Base-by-base conservation (phyloP, 37 sponge, comb jelly and placozoan genomes). In the Spongia lamella region DNA sequence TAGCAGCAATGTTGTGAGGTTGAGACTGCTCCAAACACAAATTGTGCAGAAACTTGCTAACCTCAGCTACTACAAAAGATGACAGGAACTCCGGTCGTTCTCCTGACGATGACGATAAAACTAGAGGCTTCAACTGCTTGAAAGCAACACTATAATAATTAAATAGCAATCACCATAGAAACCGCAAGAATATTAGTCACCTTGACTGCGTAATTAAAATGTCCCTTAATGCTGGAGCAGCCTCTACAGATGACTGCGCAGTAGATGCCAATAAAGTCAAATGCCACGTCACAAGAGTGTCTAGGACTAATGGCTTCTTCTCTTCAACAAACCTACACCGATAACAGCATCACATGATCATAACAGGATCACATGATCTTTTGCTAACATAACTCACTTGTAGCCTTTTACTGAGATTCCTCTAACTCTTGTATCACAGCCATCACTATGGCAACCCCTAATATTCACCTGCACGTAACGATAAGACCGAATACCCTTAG, bases 351-450 rank as follows among this genome's bases (percentile, higher is more conserved):
- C 17, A 17, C 16, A 52, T 52, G 53, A 14, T 19, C 53, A 17
- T 17, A 14, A 19, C 16, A 19, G 53, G 16, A 17, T 52, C 16
- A 31, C 31, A 9, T 19, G 62, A 9, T 60, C 17, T 31, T 60
- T n/a, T n/a, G n/a, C n/a, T n/a, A n/a, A n/a, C n/a, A n/a, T n/a
- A n/a, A n/a, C 85, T 71, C 35, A 94, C 92, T 77, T 76, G 82
- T 56, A 83, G 1, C 94, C 94, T 35, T 73, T 83, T 53, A 90
- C 59, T 71, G 74, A 53, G 20, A 94, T 66, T 21, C 88, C 88
- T 58, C 91, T 63, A 20, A 94, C 40, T 16, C 84, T 54, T 16
- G 75, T 73, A 65, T 94, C 94, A 65, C 94, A 94, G 35, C 94
- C 94, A 34, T 90, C 94, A 36, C 81, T 83, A 50, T 89, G 84